Evolutionary conservation across 2,113 vertebrate species (phyloP).

Genomic region (Dipodomys ordii): DNA sequence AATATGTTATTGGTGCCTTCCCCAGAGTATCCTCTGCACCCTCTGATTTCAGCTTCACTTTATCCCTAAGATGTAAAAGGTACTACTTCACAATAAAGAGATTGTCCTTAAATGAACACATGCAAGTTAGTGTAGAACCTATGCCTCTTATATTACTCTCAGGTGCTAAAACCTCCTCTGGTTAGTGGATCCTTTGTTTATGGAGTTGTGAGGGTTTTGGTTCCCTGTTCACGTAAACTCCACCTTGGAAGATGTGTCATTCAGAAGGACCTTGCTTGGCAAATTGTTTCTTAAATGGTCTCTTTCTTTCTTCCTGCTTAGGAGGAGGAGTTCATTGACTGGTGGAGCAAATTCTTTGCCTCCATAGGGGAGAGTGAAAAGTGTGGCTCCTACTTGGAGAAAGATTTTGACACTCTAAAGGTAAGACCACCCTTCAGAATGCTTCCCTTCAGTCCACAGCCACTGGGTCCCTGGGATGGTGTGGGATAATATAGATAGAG

Average conservation of each 20-base stretch:
- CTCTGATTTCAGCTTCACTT: neutral
- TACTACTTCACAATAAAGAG: neutral
- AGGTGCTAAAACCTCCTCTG: neutral
- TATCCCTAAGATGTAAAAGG: neutral
- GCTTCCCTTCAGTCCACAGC: neutral
- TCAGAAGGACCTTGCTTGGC: neutral
- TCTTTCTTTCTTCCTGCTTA: slow-evolving; percentile 71
- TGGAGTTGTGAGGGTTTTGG: neutral
- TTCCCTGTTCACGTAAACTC: neutral
- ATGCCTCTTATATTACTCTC: neutral
- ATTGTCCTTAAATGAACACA: neutral
- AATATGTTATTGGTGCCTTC: neutral
- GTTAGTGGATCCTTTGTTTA: neutral
- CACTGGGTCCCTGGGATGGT: fast-evolving
- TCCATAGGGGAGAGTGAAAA: slow-evolving; percentile 93
- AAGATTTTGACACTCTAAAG: slow-evolving; percentile 94
- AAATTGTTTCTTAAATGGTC: neutral
- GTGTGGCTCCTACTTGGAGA: slow-evolving; percentile 94
- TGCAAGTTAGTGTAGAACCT: neutral
- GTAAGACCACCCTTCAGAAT: slow-evolving; percentile 79
- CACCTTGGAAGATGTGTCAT: neutral
- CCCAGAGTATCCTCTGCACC: neutral
- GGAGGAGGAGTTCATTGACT: slow-evolving; percentile 97
- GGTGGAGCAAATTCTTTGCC: slow-evolving; percentile 99
- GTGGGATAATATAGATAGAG: no score